phyloP scores from a whole-genome alignment of 2,797 vertebrate genomes.

The Gymnothorax javanicus region DNA sequence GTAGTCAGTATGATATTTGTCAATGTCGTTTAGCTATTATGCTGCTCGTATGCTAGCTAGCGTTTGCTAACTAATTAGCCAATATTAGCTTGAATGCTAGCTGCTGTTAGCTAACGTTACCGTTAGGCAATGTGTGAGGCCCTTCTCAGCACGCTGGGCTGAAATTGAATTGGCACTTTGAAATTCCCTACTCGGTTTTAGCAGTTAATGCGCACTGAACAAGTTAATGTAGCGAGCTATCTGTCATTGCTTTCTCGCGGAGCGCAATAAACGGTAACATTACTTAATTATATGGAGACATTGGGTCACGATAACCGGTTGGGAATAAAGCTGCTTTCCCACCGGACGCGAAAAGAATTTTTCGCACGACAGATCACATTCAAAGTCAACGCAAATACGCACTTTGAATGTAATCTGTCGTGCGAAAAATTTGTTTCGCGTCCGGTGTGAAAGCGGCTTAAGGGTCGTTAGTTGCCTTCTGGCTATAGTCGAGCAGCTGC shows the following conservation, averaged over 20 bases:
- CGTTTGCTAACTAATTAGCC: neutral
- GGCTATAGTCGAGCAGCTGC: neutral
- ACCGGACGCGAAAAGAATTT: too few relatives aligned
- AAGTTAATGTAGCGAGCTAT: neutral
- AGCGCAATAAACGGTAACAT: too few relatives aligned
- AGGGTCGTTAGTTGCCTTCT: neutral
- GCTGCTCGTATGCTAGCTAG: neutral
- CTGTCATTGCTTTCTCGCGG: neutral
- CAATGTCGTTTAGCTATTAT: constrained; percentile 14
- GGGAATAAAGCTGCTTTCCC: neutral
- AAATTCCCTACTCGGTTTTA: neutral
- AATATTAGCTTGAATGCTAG: neutral
- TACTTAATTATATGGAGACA: neutral
- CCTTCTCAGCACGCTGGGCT: neutral
- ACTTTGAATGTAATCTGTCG: too few relatives aligned
- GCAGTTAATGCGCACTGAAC: neutral
- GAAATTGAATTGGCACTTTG: neutral
- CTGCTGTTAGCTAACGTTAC: neutral
- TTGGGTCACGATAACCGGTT: neutral
- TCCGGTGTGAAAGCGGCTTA: neutral
- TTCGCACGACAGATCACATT: too few relatives aligned
- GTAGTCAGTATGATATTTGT: neutral
- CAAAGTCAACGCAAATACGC: too few relatives aligned
- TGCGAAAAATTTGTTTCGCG: neutral
- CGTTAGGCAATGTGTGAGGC: neutral